Evolutionary conservation across 2,797 vertebrate species (phyloP).

Genomic region (Lithobates sylvaticus): DNA sequence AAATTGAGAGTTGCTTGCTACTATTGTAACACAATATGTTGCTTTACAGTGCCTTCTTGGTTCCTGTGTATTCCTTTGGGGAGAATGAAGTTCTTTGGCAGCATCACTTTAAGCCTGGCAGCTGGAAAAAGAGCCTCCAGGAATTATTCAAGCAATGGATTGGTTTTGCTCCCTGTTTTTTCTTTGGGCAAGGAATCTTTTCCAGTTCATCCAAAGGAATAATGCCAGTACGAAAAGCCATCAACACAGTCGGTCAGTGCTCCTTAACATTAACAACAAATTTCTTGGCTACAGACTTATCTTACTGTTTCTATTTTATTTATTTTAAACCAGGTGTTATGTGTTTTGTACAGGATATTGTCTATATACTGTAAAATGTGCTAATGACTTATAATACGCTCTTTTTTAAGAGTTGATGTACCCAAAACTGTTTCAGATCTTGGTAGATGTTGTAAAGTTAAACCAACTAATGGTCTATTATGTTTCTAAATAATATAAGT

Average conservation of each 20-base stretch:
- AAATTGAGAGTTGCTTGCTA: no score
- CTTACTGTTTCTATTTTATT: no score
- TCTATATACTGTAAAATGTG: no score
- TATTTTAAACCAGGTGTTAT: no score
- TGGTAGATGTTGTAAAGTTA: no score
- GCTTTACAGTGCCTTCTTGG: slow-evolving; percentile 49
- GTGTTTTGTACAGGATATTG: no score
- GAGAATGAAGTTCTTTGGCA: slow-evolving; percentile 59
- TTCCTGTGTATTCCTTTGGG: slow-evolving; percentile 62
- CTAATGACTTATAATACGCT: no score
- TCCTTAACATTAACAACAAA: not conserved
- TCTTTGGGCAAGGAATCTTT: slow-evolving; percentile 55
- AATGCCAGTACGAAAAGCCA: slow-evolving; percentile 50
- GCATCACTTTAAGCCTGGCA: slow-evolving; percentile 43
- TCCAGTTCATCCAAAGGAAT: slow-evolving; percentile 54
- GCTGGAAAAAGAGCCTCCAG: slow-evolving; percentile 49
- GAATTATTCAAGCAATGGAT: slow-evolving; percentile 49
- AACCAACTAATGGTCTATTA: no score
- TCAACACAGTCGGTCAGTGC: slow-evolving; percentile 62
- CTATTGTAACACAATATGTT: not conserved
- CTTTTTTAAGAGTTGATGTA: no score
- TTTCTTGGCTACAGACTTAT: no score
- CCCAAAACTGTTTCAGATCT: no score
- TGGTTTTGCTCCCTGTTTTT: slow-evolving; percentile 61
- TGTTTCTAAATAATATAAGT: no score